Base-by-base conservation (phyloP, 2,797 vertebrate genomes). In the Hephaestus fuliginosus region DNA sequence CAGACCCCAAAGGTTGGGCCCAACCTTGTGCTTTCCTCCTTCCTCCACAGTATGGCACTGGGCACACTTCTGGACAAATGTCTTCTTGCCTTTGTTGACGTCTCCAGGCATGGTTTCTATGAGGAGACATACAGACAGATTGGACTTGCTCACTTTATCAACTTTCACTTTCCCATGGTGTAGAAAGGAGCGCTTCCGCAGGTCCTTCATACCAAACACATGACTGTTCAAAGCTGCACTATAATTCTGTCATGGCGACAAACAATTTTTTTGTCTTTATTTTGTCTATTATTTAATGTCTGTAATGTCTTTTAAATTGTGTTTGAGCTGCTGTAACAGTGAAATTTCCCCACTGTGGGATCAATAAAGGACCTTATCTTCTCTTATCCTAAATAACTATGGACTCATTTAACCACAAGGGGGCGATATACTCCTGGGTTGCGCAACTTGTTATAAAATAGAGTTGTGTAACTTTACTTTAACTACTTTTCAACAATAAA, bases 31-130 rank as follows among this genome's bases (percentile, higher is more conserved):
- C 65, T 97, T 97, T 58, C 96, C 95, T 39, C 80, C 90, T 28
- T 96, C 88, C 57, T 97, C 96, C 73, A 97, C 93, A 22, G 95
- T 94, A 81, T 96, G 96, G 88, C 97, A 97, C 88, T 97, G 94
- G 52, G 94, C 88, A 85, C 95, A 97, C 91, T 97, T 96, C 81
- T 97, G 95, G 85, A 96, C 90, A 73, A 97, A 97, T 1, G 95
- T 85, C 89, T 96, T 96, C 91, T 95, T 97, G 70, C 96, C 95
- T 84, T 97, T 96, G 10, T 90, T 85, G 68, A 91, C 68, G 86
- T 96, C 94, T 87, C 56, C 95, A 66, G 90, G 76, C 96, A 96
- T 97, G 70, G 78, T 94, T 70, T 76, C 80, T 90, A 11, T 14
- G 20, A 20, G 41, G 2, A 43, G 33, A 43, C 39, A 71, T 3